Base-by-base conservation (phyloP, 1,140 invertebrate species). In the Gonioctena quinquepunctata region DNA sequence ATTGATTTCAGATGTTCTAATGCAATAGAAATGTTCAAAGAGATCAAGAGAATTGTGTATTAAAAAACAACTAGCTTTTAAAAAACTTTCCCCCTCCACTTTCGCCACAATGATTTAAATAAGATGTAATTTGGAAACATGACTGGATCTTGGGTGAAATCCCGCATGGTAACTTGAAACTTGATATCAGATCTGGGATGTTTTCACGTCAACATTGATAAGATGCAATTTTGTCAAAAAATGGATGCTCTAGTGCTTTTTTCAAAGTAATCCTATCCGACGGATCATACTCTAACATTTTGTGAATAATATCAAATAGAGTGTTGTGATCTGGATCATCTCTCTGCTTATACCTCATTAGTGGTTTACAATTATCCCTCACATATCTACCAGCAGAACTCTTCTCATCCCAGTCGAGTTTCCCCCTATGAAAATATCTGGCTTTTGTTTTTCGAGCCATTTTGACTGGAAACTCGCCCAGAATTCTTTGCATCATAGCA, bases 401-500 rank as follows among this genome's bases (percentile, higher is more conserved):
- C 79, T 95, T 95, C 71, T 97, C 95, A 81, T 97, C 94, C 95
- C 96, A 98, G 81, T 95, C 94, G 73, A 98, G 87, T 87, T 94
- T 94, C 26, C 95, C 95, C 80, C 96, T 93, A 83, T 96, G 95
- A 84, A 96, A 97, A 83, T 97, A 97, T 87, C 97, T 98, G 70
- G 96, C 98, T 88, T 96, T 97, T 68, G 97, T 98, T 89, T 96
- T 97, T 73, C 94, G 89, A 16, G 94, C 92, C 96, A 99, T 97
- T 85, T 90, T 91, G 84, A 95, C 94, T 49, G 97, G 98, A 82
- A 99, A 92, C 70, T 93, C 91, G 56, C 98, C 97, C 49, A 99
- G 88, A 79, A 99, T 99, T 77, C 97, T 88, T 83, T 99, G 97
- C 97, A 99, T 99, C 97, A 99, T 99, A 56, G 98, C 98, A 77